A percentile compares a stretch with the other conserved stretches of the same genome.
Evolutionary conservation across 2,113 vertebrate species (phyloP).

Genomic region (Setophaga petechia): DNA sequence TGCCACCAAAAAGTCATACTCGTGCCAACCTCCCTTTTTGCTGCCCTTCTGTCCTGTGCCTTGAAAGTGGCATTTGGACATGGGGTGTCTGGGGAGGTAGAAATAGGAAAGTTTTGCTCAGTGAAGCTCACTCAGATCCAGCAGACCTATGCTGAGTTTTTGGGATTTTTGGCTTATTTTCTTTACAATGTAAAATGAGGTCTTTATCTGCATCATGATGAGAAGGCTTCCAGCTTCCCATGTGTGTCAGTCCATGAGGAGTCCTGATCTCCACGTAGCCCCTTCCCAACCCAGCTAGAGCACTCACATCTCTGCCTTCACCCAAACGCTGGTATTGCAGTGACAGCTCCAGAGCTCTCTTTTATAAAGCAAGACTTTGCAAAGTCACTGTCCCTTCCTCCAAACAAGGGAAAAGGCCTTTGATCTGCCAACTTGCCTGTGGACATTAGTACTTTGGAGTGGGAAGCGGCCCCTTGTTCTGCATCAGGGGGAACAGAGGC

Average conservation of each 20-base stretch:
- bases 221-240: neutral
- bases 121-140: neutral
- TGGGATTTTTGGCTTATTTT: neutral
- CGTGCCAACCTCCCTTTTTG: accelerated
- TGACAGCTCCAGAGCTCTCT: neutral
- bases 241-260: too few relatives aligned
- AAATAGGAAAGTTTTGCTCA: neutral
- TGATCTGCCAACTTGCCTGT: too few relatives aligned
- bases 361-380: neutral
- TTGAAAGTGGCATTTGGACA: too few relatives aligned
- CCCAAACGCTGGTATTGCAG: accelerated
- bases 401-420: too few relatives aligned
- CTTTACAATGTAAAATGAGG: neutral
- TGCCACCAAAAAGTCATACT: too few relatives aligned
- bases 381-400: neutral
- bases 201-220: neutral
- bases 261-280: neutral
- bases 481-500: too few relatives aligned
- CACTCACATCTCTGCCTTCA: accelerated
- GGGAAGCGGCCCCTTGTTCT: too few relatives aligned
- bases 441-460: too few relatives aligned
- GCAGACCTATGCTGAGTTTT: neutral
- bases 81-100: neutral
- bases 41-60: neutral
- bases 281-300: neutral